phyloP scores from a whole-genome alignment of 2,797 vertebrate genomes.

The Scomberomorus guttatus region DNA sequence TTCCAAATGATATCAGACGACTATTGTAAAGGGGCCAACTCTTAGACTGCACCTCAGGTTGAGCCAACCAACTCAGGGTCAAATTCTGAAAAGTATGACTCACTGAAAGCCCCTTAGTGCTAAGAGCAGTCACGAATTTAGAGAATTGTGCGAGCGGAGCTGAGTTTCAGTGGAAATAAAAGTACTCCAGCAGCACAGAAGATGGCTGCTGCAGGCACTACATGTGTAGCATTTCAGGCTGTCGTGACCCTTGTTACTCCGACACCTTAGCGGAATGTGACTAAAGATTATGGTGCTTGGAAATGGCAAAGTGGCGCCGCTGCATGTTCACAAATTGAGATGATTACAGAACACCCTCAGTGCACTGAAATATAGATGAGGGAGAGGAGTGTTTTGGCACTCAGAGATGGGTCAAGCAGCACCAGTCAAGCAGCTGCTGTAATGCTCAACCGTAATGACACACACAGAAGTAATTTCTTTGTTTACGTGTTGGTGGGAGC shows the following conservation, averaged over 20 bases:
- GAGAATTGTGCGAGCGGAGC: conserved; percentile 23
- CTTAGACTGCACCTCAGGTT: conserved; percentile 13
- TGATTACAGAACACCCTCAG: conserved; percentile 68
- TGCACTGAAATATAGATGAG: conserved; percentile 71
- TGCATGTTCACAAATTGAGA: conserved; percentile 69
- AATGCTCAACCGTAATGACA: conserved; percentile 55
- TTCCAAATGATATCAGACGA: conserved; percentile 10
- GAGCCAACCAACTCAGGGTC: conserved; percentile 30
- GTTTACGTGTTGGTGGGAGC: conserved; percentile 63
- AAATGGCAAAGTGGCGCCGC: conserved; percentile 45
- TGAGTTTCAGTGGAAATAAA: conserved; percentile 31
- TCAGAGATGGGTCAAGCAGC: conserved; percentile 62
- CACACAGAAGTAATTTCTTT: conserved; percentile 57
- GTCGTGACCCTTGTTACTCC: conserved; percentile 40
- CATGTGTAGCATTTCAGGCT: conserved; percentile 43
- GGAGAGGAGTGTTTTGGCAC: conserved; percentile 60
- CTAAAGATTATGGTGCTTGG: conserved; percentile 44
- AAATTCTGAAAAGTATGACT: conserved; percentile 44
- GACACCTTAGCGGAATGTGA: conserved; percentile 41
- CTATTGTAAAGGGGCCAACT: background rate
- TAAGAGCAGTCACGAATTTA: conserved; percentile 39
- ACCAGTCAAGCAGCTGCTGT: conserved; percentile 50
- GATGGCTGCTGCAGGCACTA: conserved; percentile 38
- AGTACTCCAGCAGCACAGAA: conserved; percentile 22
- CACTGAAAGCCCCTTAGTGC: conserved; percentile 54